Percentiles rank a stretch among this genome's conserved stretches.
Conservation (phyloP, 2,113 vertebrate species). For the Psophia crepitans region DNA sequence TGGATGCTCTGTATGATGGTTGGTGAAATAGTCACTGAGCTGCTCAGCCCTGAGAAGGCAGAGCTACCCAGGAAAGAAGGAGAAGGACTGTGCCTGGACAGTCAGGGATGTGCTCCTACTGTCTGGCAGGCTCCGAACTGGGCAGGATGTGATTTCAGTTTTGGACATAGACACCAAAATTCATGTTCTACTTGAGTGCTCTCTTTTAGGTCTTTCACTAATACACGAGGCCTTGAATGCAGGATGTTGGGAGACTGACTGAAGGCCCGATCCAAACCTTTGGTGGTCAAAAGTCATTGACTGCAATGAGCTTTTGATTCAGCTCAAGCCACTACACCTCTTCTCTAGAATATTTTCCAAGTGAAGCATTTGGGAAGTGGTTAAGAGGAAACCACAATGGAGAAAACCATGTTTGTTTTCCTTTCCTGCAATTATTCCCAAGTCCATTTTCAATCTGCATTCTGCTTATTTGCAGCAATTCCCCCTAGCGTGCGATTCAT, state of each 20-base stretch:
- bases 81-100: fast-evolving
- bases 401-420: background rate
- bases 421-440: background rate
- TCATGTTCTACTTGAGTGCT: background rate
- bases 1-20: background rate
- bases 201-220: background rate
- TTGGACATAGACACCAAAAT: background rate
- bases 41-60: background rate
- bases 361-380: background rate
- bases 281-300: background rate
- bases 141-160: background rate
- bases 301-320: background rate
- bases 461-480: slow-evolving; percentile 40
- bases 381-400: background rate
- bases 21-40: background rate
- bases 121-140: background rate
- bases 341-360: background rate
- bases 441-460: background rate
- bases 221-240: background rate
- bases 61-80: background rate
- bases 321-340: background rate
- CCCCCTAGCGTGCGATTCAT: background rate
- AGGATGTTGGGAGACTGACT: background rate
- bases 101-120: fast-evolving
- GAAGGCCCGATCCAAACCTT: background rate